phyloP scores from a whole-genome alignment of 2,113 vertebrate species.

The Scomber colias region DNA sequence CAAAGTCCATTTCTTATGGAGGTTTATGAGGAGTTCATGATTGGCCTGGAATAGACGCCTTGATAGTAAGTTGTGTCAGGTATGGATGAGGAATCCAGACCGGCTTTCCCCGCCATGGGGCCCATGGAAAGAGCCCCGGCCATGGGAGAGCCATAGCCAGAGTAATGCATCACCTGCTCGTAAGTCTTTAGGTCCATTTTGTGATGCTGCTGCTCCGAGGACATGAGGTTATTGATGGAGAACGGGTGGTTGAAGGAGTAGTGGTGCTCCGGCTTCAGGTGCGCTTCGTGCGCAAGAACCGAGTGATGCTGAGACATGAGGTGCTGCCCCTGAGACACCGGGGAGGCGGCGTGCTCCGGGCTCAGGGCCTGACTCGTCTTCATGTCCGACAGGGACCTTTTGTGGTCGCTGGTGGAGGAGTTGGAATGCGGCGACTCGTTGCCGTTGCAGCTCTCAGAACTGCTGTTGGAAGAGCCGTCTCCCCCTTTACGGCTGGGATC shows the following conservation, averaged over 20 bases:
- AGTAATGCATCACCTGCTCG: constrained; percentile 99
- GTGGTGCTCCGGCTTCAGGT: constrained; percentile 98
- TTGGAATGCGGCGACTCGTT: constrained; percentile 93
- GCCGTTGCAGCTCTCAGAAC: constrained; percentile 88
- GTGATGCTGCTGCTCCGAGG: constrained; percentile 96
- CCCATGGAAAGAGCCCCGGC: constrained; percentile 94
- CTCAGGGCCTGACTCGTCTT: constrained; percentile 88
- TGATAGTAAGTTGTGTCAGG: constrained; percentile 95
- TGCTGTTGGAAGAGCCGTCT: constrained; percentile 86
- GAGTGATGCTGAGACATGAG: constrained; percentile 92
- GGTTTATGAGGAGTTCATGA: constrained; percentile 98
- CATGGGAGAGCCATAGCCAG: constrained; percentile 95
- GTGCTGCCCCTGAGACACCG: constrained; percentile 90
- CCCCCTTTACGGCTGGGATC: constrained; percentile 83
- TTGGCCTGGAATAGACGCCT: constrained; percentile 97
- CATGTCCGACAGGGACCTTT: constrained; percentile 88
- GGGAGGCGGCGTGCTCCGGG: constrained; percentile 88
- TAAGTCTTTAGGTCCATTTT: constrained; percentile 99
- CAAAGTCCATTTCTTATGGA: constrained; percentile 67
- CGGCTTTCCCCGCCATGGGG: constrained; percentile 93
- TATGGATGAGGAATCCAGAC: constrained; percentile 92
- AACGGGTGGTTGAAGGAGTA: constrained; percentile 99
- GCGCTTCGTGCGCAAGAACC: constrained; percentile 92
- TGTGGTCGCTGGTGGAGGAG: constrained; percentile 92
- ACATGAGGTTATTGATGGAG: constrained; percentile 99